Evolutionary conservation across 2,888 invertebrate genomes (phyloP).

Genomic region (Cynaeus angustus): DNA sequence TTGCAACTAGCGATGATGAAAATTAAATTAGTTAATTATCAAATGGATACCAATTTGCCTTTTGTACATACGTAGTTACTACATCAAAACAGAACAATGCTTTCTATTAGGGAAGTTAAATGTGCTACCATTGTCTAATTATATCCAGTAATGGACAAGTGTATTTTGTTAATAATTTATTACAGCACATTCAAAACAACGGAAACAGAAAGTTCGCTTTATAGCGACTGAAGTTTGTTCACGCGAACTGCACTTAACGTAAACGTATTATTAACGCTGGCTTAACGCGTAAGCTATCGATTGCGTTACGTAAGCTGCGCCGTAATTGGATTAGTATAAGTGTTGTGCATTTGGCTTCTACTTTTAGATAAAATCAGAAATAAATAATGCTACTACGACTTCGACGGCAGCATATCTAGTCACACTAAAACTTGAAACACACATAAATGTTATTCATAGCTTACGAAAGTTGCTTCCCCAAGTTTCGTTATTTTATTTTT

Average conservation of each 20-base stretch:
- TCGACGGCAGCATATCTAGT: too few relatives aligned
- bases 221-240: conserved; percentile 44
- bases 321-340: conserved; percentile 57
- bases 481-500: too few relatives aligned
- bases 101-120: conserved; percentile 19
- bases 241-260: conserved; percentile 52
- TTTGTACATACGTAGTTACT: conserved; percentile 26
- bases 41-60: conserved; percentile 35
- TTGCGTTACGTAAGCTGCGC: conserved; percentile 54
- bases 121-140: conserved; percentile 34
- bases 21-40: conserved; percentile 48
- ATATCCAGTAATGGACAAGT: conserved; percentile 16
- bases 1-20: conserved; percentile 31
- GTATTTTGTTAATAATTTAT: conserved; percentile 45
- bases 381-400: conserved; percentile 17
- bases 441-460: too few relatives aligned
- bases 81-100: conserved; percentile 28
- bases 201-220: conserved; percentile 38
- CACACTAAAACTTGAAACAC: too few relatives aligned
- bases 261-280: conserved; percentile 57
- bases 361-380: conserved; percentile 35
- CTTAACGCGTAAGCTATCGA: conserved; percentile 55
- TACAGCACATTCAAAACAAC: conserved; percentile 18
- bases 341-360: conserved; percentile 53
- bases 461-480: too few relatives aligned